phyloP scores from a whole-genome alignment of 1,140 invertebrate species.

The Calephelis virginiensis region DNA sequence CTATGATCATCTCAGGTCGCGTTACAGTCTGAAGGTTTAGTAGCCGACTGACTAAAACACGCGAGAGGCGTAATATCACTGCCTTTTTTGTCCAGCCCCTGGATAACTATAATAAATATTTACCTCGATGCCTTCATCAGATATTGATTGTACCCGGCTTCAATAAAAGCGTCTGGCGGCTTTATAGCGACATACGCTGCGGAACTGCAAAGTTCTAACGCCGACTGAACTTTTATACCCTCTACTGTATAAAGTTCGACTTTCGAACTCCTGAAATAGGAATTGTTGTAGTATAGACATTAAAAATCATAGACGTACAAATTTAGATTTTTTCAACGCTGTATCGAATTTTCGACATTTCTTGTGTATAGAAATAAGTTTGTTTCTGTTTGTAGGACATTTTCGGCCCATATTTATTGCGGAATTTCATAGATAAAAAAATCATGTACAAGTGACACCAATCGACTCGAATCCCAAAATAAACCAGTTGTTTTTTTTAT shows the following conservation, averaged over 20 bases:
- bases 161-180: constrained; percentile 49
- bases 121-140: constrained; percentile 60
- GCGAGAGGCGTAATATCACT: background rate
- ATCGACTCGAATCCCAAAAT: too few species aligned
- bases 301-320: too few species aligned
- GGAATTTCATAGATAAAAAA: too few species aligned
- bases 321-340: too few species aligned
- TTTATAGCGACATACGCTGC: constrained; percentile 54
- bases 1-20: too few species aligned
- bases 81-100: background rate
- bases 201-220: constrained; percentile 42
- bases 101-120: background rate
- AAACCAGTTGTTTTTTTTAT: too few species aligned
- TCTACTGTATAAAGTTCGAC: constrained; percentile 55
- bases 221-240: constrained; percentile 42
- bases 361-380: too few species aligned
- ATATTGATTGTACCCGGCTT: constrained; percentile 56
- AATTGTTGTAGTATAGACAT: background rate
- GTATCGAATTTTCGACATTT: too few species aligned
- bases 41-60: background rate
- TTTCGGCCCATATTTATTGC: too few species aligned
- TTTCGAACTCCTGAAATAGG: constrained; percentile 40
- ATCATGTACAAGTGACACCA: too few species aligned
- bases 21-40: too few species aligned
- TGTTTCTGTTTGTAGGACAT: too few species aligned